Conservation (phyloP, 2,797 vertebrate species). For the Hapalemur alaotrensis region DNA sequence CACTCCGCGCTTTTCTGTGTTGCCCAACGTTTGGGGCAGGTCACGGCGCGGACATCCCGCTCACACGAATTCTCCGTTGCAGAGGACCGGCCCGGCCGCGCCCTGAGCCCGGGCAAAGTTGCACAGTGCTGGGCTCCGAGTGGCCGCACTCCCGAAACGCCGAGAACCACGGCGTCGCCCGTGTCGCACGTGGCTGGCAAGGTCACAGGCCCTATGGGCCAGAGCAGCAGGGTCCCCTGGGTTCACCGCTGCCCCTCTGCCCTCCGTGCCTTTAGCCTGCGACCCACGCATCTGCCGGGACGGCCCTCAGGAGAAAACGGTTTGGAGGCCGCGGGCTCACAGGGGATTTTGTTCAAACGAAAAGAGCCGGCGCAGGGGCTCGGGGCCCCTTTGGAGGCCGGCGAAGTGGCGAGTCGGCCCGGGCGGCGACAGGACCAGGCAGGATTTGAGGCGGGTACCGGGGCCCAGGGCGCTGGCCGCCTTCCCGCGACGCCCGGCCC, state of each 20-base stretch:
- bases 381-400: background rate
- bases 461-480: background rate
- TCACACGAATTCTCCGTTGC: background rate
- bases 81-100: background rate
- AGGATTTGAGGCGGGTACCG: background rate
- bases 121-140: background rate
- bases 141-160: background rate
- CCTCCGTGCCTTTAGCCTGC: background rate
- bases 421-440: background rate
- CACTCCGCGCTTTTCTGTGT: background rate
- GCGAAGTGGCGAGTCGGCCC: background rate
- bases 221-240: no score
- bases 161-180: background rate
- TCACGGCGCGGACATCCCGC: background rate
- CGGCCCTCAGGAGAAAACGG: slow-evolving; percentile 15
- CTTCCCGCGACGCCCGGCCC: background rate
- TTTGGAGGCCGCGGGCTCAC: background rate
- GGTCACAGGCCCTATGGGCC: background rate
- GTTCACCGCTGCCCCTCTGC: background rate
- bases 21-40: background rate
- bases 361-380: background rate
- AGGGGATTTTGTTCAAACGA: slow-evolving; percentile 52
- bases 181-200: background rate
- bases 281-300: background rate
- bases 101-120: background rate